phyloP scores from a whole-genome alignment of 2,113 vertebrate species.

The Dryoscopus gambensis region DNA sequence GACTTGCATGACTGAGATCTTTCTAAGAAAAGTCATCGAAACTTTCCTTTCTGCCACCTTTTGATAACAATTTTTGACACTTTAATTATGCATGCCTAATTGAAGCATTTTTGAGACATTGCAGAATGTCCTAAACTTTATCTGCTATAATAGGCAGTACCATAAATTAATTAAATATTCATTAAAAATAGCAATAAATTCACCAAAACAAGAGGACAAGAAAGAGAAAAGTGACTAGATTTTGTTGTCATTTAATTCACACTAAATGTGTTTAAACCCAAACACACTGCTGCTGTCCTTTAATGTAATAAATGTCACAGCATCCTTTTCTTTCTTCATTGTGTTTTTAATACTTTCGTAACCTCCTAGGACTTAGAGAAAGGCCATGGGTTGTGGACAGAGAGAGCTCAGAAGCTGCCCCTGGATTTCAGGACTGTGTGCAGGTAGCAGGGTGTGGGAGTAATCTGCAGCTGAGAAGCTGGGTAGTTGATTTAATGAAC shows the following conservation, averaged over 20 bases:
- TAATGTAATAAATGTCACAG: not conserved
- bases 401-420: not conserved
- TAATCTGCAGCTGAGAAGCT: not conserved
- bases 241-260: not conserved
- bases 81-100: not conserved
- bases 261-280: not conserved
- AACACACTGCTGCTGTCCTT: not conserved
- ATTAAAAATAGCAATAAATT: not conserved
- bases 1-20: not conserved
- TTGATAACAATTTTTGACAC: not conserved
- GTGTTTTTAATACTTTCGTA: not conserved
- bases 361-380: not conserved
- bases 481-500: not conserved
- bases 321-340: not conserved
- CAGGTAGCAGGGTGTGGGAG: not conserved
- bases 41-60: not conserved
- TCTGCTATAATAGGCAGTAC: not conserved
- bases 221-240: not conserved
- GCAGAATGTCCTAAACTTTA: not conserved
- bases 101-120: not conserved
- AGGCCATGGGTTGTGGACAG: not conserved
- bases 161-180: not conserved
- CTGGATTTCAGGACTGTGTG: not conserved
- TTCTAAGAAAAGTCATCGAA: not conserved
- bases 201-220: not conserved